Evolutionary conservation across 2,888 invertebrate genomes (phyloP).

Genomic region (Arctia plantaginis): DNA sequence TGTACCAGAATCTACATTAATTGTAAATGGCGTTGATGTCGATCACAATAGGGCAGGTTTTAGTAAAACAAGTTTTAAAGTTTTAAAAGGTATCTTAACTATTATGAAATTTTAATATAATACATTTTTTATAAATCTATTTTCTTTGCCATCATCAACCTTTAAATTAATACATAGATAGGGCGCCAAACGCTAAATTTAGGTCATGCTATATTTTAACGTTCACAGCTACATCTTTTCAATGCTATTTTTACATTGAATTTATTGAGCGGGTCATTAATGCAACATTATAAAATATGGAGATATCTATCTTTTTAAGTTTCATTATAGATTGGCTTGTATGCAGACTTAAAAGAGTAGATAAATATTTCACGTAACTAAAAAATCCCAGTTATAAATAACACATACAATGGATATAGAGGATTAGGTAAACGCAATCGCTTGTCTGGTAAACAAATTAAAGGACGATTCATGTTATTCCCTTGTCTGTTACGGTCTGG

Average conservation of each 20-base stretch:
- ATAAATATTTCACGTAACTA: too few species aligned
- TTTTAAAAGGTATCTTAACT: too few species aligned
- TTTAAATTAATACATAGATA: neutral
- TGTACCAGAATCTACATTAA: neutral
- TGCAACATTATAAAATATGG: too few species aligned
- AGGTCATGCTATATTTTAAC: neutral
- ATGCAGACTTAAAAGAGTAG: too few species aligned
- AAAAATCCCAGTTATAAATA: neutral
- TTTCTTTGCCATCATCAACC: neutral
- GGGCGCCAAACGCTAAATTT: neutral
- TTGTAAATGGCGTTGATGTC: neutral
- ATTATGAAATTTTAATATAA: neutral
- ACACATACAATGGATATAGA: neutral
- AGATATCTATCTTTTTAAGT: too few species aligned
- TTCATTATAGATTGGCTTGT: too few species aligned
- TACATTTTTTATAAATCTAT: neutral
- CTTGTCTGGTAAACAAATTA: neutral
- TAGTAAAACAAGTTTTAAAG: too few species aligned
- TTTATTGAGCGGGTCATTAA: too few species aligned
- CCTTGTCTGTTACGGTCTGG: neutral
- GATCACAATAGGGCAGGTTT: too few species aligned
- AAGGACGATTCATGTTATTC: neutral
- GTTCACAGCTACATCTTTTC: neutral
- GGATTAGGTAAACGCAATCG: neutral
- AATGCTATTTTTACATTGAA: neutral